phyloP scores from a whole-genome alignment of 1,140 invertebrate genomes.

The Adelges cooleyi region DNA sequence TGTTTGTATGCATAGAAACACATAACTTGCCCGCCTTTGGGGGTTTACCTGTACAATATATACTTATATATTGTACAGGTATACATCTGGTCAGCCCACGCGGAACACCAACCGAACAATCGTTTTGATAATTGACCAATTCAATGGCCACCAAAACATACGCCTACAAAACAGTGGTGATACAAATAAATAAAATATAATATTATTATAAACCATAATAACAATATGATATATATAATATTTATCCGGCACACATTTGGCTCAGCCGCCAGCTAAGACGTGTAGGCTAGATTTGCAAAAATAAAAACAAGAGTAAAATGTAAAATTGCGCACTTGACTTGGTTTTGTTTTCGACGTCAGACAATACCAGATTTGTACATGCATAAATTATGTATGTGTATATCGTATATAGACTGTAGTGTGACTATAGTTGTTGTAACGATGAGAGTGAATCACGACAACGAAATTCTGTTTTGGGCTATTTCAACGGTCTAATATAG shows the following conservation, averaged over 20 bases:
- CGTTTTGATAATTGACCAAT: slow-evolving; percentile 22
- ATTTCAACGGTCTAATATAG: no score
- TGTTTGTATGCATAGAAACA: no score
- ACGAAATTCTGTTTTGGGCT: no score
- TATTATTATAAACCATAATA: background rate
- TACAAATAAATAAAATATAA: background rate
- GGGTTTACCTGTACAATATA: background rate
- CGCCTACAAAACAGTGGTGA: background rate
- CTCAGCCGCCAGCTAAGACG: background rate
- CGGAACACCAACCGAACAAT: background rate
- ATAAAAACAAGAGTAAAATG: background rate
- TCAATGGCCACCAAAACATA: slow-evolving; percentile 23
- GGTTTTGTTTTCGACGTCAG: background rate
- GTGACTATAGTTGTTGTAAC: no score
- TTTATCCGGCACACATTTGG: background rate
- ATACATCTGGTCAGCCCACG: background rate
- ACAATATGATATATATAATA: background rate
- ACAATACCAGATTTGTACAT: no score
- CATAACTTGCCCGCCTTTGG: background rate
- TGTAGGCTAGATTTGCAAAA: slow-evolving; percentile 12
- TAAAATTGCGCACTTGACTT: background rate
- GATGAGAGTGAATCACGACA: no score
- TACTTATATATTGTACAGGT: no score
- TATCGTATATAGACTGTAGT: no score
- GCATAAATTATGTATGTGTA: no score